Evolutionary conservation across 2,113 vertebrate genomes (phyloP).

Genomic region (Cryptotis parvus): DNA sequence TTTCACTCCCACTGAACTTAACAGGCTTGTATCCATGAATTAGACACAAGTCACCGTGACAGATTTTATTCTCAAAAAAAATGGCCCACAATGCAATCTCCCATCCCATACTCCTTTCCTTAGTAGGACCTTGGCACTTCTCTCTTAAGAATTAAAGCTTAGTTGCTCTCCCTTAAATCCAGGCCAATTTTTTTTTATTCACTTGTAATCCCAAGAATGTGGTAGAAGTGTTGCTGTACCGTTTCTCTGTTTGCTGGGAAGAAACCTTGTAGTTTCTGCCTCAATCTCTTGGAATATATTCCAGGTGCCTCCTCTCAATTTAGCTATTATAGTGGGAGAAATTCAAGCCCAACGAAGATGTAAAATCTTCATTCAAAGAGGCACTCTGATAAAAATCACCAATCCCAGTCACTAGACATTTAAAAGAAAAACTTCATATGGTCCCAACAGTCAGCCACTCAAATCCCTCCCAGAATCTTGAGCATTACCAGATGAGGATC

Average conservation of each 20-base stretch:
- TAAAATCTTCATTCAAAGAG: too few relatives aligned
- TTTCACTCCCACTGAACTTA: background rate
- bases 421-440: background rate
- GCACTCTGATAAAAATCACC: background rate
- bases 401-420: background rate
- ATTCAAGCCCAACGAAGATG: too few relatives aligned
- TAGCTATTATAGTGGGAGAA: background rate
- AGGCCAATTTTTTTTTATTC: background rate
- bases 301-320: background rate
- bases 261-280: background rate
- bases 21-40: background rate
- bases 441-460: background rate
- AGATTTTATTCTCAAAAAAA: conserved; percentile 6
- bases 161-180: background rate
- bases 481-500: background rate
- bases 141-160: background rate
- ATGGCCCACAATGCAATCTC: background rate
- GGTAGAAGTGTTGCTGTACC: background rate
- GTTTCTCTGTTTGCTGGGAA: background rate
- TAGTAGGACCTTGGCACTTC: background rate
- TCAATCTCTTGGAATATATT: background rate
- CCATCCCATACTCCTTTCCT: background rate
- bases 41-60: background rate
- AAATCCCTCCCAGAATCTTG: background rate
- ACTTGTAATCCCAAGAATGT: background rate